Base-by-base conservation (phyloP, 2,113 vertebrate genomes). In the Chionomys nivalis region DNA sequence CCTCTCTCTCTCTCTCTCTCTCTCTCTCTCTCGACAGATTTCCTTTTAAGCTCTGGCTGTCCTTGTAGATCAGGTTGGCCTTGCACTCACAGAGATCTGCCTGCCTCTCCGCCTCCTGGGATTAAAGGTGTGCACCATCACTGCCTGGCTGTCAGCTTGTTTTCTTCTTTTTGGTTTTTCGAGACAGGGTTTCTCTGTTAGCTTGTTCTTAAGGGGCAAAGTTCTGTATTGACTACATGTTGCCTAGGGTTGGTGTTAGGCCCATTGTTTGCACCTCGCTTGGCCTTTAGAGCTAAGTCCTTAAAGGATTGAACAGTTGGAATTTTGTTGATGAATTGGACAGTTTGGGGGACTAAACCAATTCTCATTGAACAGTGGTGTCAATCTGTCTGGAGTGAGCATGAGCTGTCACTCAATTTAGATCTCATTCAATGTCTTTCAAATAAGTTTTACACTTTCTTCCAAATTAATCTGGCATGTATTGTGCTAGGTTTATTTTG, bases 1-100 rank as follows among this genome's bases (percentile, higher is more conserved):
- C 49, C 13, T 47, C 47, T 47, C 47, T n/a, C 3, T 2, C 3
- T 0, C 13, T 13, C 13, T 2, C 52, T 1, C 0, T 12, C 13
- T 3, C 52, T 0, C 13, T 12, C 2, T 12, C 13, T 47, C 47
- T 47, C 47, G n/a, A n/a, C 47, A 47, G 47, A 47, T 47, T 39
- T 6, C 79, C 39, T 78, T 63, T 63, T 63, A 47, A 66, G 11
- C 65, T 28, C 65, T 66, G 28, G 65, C 65, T 66, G 65, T 33
- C 66, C 11, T 33, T 66, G 65, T 66, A 66, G 26, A 31, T 28
- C 65, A 66, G 65, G 3, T 31, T 68, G 66, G 66, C 28, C n/a
- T n/a, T 0, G 28, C 33, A 14, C 31, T 68, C 65, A 68, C 28
- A 33, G 65, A 68, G 47, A 11, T 49, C 66, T 12, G 5, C 31